These are phyloP conservation scores for Scartelaos histophorus DNA, from an alignment of 2,113 vertebrate genomes.

Conservation along the genomic window DNA sequence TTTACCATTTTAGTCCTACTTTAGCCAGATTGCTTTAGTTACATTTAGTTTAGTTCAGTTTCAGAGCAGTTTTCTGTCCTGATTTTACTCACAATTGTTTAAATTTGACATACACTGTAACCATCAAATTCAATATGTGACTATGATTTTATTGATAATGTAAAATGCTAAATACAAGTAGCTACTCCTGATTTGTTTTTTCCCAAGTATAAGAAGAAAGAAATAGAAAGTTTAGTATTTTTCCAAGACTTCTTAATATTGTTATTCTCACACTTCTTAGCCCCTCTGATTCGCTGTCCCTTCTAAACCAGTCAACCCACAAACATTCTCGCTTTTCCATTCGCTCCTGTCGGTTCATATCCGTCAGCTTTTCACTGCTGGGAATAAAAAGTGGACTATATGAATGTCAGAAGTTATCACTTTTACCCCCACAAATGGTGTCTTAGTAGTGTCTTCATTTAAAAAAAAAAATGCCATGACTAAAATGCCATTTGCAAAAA, in stretches of 20 bases:
- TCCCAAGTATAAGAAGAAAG: too few relatives aligned
- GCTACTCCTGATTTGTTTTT: not conserved
- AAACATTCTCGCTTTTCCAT: not conserved
- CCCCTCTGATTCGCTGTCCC: not conserved
- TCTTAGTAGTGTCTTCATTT: not conserved
- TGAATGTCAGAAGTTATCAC: conserved; percentile 20
- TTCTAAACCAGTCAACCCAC: not conserved
- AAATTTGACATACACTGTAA: not conserved
- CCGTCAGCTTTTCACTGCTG: not conserved
- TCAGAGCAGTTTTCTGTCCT: not conserved
- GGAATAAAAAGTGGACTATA: conserved; percentile 4
- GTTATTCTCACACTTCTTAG: conserved; percentile 1
- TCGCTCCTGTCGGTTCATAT: not conserved
- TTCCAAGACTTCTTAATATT: not conserved
- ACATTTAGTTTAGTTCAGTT: not conserved
- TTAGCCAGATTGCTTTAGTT: not conserved
- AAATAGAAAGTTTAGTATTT: not conserved
- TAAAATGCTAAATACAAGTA: too few relatives aligned
- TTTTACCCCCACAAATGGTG: conserved; percentile 2
- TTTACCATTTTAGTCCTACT: not conserved
- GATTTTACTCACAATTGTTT: not conserved
- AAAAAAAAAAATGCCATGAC: not conserved
- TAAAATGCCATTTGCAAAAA: too few relatives aligned
- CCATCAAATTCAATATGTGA: not conserved
- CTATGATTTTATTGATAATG: not conserved